Base-by-base conservation (phyloP, 2,113 vertebrate species). In the Oreocharis arfaki region DNA sequence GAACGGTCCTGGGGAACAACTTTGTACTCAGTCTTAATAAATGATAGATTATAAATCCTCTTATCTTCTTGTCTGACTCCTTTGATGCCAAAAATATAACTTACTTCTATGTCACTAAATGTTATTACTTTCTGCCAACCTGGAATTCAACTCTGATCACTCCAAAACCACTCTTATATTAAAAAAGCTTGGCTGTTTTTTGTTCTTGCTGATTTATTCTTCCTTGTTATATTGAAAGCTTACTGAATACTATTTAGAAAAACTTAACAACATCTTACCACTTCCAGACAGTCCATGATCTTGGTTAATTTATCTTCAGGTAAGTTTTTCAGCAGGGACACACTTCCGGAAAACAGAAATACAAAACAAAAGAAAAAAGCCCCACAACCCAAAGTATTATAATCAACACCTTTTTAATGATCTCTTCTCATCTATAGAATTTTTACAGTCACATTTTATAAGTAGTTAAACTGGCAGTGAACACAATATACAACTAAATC, bases 271-370 rank as follows among this genome's bases (percentile, higher is more conserved):
- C 82, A 20, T 97, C 99, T 99, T 98, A 99, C 99, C 97, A 99
- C 98, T 98, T 99, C 98, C 78, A 99, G 97, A 95, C 99, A 99
- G 97, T 99, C 99, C 52, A 99, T 98, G 78, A 99, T 98, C 97
- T 98, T 99, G 84, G 98, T 98, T 88, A 99, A 96, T 87, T 99
- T 99, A 95, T 99, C 99, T 93, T 99, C 99, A 41, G 99, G 99
- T 92, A 99, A 97, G 87, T 98, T 98, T 95, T 98, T 98, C 79
- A 99, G 95, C 91, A 99, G 97, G 64, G 99, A 98, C 37, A 99
- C 99, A 93, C 99, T 99, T 95, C 22, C 74, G 94, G 93, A 92
- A 95, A n/a, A 73, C 4, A 89, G 53, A 96, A 87, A 96, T 88
- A 37, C 27, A 83, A 96, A 89, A 85, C 7, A 41, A 74, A 22